Evolutionary conservation across 37 sponge, comb jelly and placozoan species (phyloP), one percentile per base, ranked within the genome.

Genomic region (Mnemiopsis leidyi): DNA sequence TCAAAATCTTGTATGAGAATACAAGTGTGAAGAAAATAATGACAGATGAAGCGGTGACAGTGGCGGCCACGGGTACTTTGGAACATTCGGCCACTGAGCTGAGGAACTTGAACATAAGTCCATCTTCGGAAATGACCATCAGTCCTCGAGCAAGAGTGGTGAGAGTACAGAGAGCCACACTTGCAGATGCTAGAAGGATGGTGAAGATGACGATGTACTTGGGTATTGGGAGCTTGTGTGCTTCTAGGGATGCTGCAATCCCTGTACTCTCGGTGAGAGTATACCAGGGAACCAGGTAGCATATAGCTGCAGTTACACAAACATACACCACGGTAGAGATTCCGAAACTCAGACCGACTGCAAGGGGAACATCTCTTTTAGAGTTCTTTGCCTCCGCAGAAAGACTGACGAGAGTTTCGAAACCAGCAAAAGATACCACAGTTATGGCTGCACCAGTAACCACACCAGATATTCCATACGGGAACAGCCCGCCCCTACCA

Each of bases 211-310:
- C 20, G 75, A 71, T 71, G 20, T 23, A 71, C 75, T 29, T 71
- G 25, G 75, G 75, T 3, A 71, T 71, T 29, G 30, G 5, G 25
- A 71, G 75, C 2, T 18, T 25, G 75, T 29, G 25, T 25, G 25
- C 75, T 28, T 28, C 3, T 5, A 71, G n/a, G 5, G 75, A n/a
- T 13, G 3, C 30, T 23, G 75, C n/a, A 29, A 71, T n/a, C 30
- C 75, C 75, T 18, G 75, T 71, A 71, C 75, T 71, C 20, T 71
- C 30, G 25, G 7, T 29, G 5, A 71, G 25, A 5, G 75, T 71
- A 28, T 71, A 71, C 75, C 75, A 71, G 20, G 75, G 75, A 23
- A 28, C 75, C 75, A 71, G 75, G 30, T 71, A 71, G 25, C n/a
- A n/a, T 3, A 71, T 71, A 71, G 30, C 25, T 7, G 30, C 25